Conservation (phyloP, 2,888 invertebrate genomes). For the Plagiodera versicolora region DNA sequence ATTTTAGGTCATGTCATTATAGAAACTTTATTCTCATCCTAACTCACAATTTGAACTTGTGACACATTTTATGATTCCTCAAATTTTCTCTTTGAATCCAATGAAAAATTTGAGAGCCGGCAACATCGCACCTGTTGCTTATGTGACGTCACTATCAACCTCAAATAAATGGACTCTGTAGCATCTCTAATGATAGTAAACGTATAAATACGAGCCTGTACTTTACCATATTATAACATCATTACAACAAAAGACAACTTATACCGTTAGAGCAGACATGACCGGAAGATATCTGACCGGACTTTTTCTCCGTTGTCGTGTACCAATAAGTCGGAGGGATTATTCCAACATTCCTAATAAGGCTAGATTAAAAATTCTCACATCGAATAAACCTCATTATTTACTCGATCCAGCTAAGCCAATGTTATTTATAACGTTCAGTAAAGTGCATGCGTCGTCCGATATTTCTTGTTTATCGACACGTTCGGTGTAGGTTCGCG, state of each 20-base stretch:
- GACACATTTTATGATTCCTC: too few relatives aligned
- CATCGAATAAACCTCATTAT: constrained; percentile 9
- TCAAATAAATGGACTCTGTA: too few relatives aligned
- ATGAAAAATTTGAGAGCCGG: too few relatives aligned
- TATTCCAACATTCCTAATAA: constrained; percentile 12
- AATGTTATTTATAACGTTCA: constrained; percentile 11
- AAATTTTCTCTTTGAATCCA: too few relatives aligned
- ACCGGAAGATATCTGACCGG: constrained; percentile 12
- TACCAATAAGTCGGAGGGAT: constrained; percentile 11
- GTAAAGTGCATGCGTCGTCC: constrained; percentile 11
- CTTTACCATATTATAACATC: constrained; percentile 1
- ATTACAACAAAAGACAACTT: constrained; percentile 6
- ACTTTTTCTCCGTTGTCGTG: constrained; percentile 1
- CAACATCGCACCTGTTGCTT: too few relatives aligned
- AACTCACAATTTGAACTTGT: too few relatives aligned
- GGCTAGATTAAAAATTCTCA: constrained; percentile 10
- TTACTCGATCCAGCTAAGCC: constrained; percentile 12
- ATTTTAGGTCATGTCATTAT: too few relatives aligned
- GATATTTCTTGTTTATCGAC: constrained; percentile 14
- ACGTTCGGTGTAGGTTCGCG: constrained; percentile 7
- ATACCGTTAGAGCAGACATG: constrained; percentile 13
- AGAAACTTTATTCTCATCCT: too few relatives aligned
- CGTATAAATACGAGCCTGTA: neutral
- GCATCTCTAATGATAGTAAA: too few relatives aligned
- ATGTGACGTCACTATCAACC: too few relatives aligned